Evolutionary conservation across 2,888 invertebrate genomes (phyloP).

Genomic region (Eupelmus urozonus): DNA sequence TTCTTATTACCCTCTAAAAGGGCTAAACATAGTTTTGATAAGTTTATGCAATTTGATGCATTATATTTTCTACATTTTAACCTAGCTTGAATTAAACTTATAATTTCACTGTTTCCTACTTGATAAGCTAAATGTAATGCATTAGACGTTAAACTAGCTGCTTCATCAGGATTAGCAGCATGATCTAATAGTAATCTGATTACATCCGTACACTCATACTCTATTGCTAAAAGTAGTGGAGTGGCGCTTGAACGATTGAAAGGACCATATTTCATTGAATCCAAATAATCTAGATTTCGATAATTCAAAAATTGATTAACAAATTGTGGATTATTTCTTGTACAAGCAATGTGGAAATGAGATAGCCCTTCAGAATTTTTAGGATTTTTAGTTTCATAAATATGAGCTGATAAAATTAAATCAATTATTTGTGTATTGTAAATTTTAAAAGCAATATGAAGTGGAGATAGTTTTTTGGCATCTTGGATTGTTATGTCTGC

Average conservation of each 20-base stretch:
- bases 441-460: constrained; percentile 18
- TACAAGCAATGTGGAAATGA: constrained; percentile 41
- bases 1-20: neutral
- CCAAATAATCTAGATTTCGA: neutral
- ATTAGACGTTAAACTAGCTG: neutral
- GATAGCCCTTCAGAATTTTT: constrained; percentile 31
- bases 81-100: neutral
- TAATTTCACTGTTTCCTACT: neutral
- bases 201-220: constrained; percentile 27
- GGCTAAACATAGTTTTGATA: neutral
- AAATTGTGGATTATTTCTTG: constrained; percentile 20
- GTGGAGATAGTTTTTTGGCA: constrained; percentile 18
- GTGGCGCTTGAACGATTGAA: neutral
- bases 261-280: no score
- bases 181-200: constrained; percentile 15
- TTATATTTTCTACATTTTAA: neutral
- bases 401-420: constrained; percentile 16
- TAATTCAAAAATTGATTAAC: constrained; percentile 17
- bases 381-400: constrained; percentile 26
- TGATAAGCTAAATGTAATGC: no score
- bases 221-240: constrained; percentile 31
- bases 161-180: constrained; percentile 20
- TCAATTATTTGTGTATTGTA: constrained; percentile 16
- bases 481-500: constrained; percentile 29
- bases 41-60: neutral